Evolutionary conservation across 2,888 invertebrate genomes (phyloP).

Genomic region (Conistra vaccinii): DNA sequence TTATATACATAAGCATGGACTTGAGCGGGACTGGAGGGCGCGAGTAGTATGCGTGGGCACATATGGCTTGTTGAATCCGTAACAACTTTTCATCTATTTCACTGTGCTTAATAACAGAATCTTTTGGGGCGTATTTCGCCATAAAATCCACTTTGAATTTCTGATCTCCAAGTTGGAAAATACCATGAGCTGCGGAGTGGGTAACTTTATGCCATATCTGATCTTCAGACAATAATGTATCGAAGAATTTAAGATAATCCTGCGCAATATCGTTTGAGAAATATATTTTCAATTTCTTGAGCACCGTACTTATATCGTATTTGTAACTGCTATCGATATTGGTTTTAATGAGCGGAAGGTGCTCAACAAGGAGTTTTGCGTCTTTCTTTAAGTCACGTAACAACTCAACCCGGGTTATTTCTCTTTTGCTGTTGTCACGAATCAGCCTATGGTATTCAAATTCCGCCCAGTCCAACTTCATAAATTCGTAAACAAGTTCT

Average conservation of each 20-base stretch:
- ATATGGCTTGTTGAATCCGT: slow-evolving; percentile 75
- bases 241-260: slow-evolving; percentile 69
- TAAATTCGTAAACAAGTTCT: slow-evolving; percentile 69
- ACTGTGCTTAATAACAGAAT: slow-evolving; percentile 68
- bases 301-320: slow-evolving; percentile 65
- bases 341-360: slow-evolving; percentile 41
- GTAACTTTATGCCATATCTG: slow-evolving; percentile 23
- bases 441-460: slow-evolving; percentile 41
- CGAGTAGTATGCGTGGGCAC: slow-evolving; percentile 72
- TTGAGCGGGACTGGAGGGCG: slow-evolving; percentile 76
- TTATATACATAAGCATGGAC: slow-evolving; percentile 70
- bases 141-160: slow-evolving; percentile 70
- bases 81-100: slow-evolving; percentile 62
- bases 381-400: slow-evolving; percentile 52
- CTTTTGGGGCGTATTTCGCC: slow-evolving; percentile 70
- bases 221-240: slow-evolving; percentile 53
- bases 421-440: too few species aligned
- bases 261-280: slow-evolving; percentile 75
- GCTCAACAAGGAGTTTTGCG: slow-evolving; percentile 39
- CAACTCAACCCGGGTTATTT: slow-evolving; percentile 19
- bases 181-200: slow-evolving; percentile 65
- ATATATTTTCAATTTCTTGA: slow-evolving; percentile 77
- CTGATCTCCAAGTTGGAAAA: slow-evolving; percentile 73
- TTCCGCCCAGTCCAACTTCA: slow-evolving; percentile 66
- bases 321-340: slow-evolving; percentile 19